Evolutionary conservation across 2,888 invertebrate species (phyloP), one percentile per base, ranked within the genome.

Genomic region (Eristalinus sepulchralis): DNA sequence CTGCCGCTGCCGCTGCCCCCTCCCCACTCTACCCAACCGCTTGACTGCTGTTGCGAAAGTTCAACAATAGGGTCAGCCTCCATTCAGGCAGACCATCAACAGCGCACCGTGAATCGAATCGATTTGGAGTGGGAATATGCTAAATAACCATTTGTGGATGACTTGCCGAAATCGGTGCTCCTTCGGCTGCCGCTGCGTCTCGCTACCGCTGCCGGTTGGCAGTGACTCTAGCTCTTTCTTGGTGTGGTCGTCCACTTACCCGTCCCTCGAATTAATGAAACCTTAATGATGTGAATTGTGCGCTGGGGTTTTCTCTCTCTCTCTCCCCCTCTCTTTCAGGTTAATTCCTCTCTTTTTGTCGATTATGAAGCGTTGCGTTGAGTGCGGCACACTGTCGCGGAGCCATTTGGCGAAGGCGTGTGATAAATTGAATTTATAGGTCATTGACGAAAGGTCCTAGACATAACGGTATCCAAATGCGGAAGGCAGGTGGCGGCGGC

Each of bases 131-230:
- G 82, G 82, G 73, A 86, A 78, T 82, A 86, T 86, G 82, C 85
- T 86, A 83, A 86, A 88, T 88, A 89, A 88, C 89, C 88, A 89
- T 89, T 89, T 89, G 88, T 88, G 88, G 82, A 88, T 88, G 89
- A 89, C 88, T 89, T 86, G 88, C 88, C 81, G 82, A 77, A 88
- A 71, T 59, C 64, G 24, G 36, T 55, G 33, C 68, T 36, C 68
- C 9, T 39, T 31, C 20, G 55, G 20, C 24, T 11, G 73, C 17
- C 24, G 8, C 9, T n/a, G n/a, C n/a, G n/a, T n/a, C n/a, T n/a
- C n/a, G n/a, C n/a, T n/a, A n/a, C n/a, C 17, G 53, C n/a, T 53
- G 64, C 53, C 60, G 67, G 60, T 22, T 55, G 66, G 36, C 60
- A 76, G 71, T 76, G 75, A 39, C 71, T 27, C 63, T 63, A 57